Conservation (phyloP, 2,888 invertebrate genomes). For the Drosophila paramelanica region DNA sequence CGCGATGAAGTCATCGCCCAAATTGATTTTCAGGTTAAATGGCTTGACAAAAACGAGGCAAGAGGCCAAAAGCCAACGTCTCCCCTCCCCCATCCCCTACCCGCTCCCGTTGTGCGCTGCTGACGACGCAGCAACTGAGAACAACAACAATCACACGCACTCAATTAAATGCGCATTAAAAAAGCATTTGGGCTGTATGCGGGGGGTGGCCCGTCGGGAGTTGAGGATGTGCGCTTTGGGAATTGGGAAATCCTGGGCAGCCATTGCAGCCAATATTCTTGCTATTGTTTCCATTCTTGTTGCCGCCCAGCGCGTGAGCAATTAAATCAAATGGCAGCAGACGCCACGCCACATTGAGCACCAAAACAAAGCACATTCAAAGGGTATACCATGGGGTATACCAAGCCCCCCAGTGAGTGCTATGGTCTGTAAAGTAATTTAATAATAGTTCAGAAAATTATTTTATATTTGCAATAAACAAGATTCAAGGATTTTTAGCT, state of each 20-base stretch:
- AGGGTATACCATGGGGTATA: constrained; percentile 18
- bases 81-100: too few species aligned
- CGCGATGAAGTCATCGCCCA: constrained; percentile 67
- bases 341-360: constrained; percentile 75
- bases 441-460: background rate
- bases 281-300: constrained; percentile 25
- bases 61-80: constrained; percentile 8
- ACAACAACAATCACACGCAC: constrained; percentile 64
- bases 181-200: constrained; percentile 60
- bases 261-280: constrained; percentile 49
- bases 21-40: constrained; percentile 77
- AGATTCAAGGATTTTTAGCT: too few species aligned
- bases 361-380: constrained; percentile 23
- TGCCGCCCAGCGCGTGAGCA: constrained; percentile 64
- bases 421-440: background rate
- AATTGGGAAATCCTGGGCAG: constrained; percentile 22
- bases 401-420: background rate
- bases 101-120: too few species aligned
- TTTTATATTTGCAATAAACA: too few species aligned
- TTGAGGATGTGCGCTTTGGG: constrained; percentile 11
- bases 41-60: constrained; percentile 59
- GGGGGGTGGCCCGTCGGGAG: background rate
- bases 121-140: background rate
- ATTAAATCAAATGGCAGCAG: constrained; percentile 78
- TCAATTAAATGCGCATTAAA: constrained; percentile 78